phyloP scores from a whole-genome alignment of 2,113 vertebrate species.

The Podarcis muralis region DNA sequence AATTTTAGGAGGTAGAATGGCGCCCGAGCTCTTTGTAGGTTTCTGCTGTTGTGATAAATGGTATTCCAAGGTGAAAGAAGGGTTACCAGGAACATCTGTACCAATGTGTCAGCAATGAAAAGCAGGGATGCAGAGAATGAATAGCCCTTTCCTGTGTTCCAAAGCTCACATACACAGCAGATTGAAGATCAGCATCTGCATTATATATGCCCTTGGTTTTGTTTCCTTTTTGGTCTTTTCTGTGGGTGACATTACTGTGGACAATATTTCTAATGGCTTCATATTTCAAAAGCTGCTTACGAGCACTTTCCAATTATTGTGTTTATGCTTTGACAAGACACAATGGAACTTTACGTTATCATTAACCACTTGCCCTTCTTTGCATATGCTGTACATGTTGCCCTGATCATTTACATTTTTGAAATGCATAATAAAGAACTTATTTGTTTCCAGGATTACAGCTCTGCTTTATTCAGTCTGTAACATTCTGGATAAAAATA shows the following conservation, averaged over 20 bases:
- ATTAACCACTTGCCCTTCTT: conserved; percentile 50
- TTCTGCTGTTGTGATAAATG: neutral
- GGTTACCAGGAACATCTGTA: rapidly evolving
- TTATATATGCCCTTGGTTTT: conserved; percentile 7
- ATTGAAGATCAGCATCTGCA: neutral
- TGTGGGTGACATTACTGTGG: conserved; percentile 30
- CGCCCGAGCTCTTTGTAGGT: neutral
- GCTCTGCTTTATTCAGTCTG: conserved; percentile 54
- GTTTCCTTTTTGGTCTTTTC: conserved; percentile 9
- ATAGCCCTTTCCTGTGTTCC: neutral
- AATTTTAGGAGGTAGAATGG: neutral
- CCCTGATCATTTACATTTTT: conserved; percentile 44
- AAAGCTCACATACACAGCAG: neutral
- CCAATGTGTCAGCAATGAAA: neutral
- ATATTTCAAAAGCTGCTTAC: conserved; percentile 20
- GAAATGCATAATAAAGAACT: conserved; percentile 45
- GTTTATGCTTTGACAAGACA: conserved; percentile 13
- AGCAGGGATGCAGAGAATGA: neutral
- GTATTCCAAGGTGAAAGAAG: neutral
- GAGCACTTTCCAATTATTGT: conserved; percentile 32
- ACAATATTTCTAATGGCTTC: conserved; percentile 32
- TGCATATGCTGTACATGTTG: conserved; percentile 52
- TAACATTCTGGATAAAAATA: conserved; percentile 58
- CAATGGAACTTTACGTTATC: conserved; percentile 19
- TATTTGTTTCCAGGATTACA: conserved; percentile 68